Evolutionary conservation across 2,888 invertebrate species (phyloP).

Genomic region (Ashinkailepas kermadecensis): DNA sequence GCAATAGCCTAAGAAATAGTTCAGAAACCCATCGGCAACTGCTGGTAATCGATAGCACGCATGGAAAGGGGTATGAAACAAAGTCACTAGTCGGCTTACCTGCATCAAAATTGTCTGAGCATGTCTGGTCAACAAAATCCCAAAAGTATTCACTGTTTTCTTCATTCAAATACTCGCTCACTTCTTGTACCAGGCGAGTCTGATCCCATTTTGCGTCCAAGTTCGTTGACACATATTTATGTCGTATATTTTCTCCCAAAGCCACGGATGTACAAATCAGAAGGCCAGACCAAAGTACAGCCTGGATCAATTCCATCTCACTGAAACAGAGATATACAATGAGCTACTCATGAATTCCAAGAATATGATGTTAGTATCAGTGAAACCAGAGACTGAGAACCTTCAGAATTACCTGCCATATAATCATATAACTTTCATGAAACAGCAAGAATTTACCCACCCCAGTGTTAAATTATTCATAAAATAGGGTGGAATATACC

Average conservation of each 20-base stretch:
- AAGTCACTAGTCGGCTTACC: slow-evolving; percentile 28
- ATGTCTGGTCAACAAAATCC: slow-evolving; percentile 67
- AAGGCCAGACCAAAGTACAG: neutral
- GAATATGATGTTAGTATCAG: too few species aligned
- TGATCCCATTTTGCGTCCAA: slow-evolving; percentile 92
- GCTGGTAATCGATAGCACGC: neutral
- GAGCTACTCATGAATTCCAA: too few species aligned
- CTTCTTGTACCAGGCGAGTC: slow-evolving; percentile 83
- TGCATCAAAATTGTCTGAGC: slow-evolving; percentile 47
- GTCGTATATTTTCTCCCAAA: slow-evolving; percentile 42
- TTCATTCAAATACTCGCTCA: slow-evolving; percentile 75
- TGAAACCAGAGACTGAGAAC: too few species aligned
- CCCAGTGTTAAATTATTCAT: too few species aligned
- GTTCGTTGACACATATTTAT: slow-evolving; percentile 75
- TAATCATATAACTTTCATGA: too few species aligned
- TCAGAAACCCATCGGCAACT: neutral
- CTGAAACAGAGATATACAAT: neutral
- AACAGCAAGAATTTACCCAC: too few species aligned
- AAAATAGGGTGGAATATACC: too few species aligned
- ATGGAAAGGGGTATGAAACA: neutral
- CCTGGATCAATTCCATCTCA: neutral
- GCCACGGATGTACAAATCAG: neutral
- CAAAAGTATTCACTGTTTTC: slow-evolving; percentile 74
- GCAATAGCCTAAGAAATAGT: too few species aligned
- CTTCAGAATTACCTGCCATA: too few species aligned